Conservation (phyloP, 2,797 vertebrate species). For the Spinibarbus caldwelli region DNA sequence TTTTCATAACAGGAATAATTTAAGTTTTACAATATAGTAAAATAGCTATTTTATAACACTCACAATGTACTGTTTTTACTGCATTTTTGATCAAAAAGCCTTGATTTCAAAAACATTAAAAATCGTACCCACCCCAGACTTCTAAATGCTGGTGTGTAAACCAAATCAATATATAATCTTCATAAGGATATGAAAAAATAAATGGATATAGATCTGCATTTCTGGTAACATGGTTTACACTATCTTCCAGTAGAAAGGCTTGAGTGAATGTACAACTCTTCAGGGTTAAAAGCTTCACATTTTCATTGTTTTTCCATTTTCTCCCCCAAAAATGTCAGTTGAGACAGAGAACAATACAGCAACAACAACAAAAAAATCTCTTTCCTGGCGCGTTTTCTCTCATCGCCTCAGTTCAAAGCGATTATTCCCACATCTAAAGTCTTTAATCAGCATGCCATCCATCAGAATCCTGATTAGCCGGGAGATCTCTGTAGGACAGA, state of each 20-base stretch:
- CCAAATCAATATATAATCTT: background rate
- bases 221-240: background rate
- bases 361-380: background rate
- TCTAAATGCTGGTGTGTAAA: background rate
- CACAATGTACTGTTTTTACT: background rate
- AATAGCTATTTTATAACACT: background rate
- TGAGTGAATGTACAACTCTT: background rate
- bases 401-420: constrained; percentile 16
- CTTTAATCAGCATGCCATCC: constrained; percentile 25
- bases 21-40: background rate
- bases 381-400: background rate
- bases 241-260: background rate
- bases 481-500: constrained; percentile 14
- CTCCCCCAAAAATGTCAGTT: background rate
- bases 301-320: background rate
- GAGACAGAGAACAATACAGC: background rate
- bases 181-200: background rate
- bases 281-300: background rate
- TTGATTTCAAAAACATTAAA: background rate
- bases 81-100: background rate
- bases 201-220: background rate
- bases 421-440: constrained; percentile 21
- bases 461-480: constrained; percentile 22
- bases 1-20: too few relatives aligned
- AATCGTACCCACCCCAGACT: background rate